A percentile compares a stretch with the other conserved stretches of the same genome.
phyloP scores from a whole-genome alignment of 2,113 vertebrate species.

The Solea solea region DNA sequence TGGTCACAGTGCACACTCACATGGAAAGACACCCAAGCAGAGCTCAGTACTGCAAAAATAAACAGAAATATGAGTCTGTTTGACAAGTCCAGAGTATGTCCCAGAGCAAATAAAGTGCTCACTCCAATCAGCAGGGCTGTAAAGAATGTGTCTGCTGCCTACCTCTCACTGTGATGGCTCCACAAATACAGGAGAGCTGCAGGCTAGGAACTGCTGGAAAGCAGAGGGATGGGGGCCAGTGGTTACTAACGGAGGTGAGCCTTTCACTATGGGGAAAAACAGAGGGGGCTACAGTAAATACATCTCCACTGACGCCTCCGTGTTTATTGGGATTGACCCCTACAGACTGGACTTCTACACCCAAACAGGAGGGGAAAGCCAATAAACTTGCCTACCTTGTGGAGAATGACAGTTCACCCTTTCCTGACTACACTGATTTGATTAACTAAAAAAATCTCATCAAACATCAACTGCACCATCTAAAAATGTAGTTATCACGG shows the following conservation, averaged over 20 bases:
- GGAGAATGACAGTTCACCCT: constrained; percentile 36
- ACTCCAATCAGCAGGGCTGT: constrained; percentile 62
- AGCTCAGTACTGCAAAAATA: constrained; percentile 53
- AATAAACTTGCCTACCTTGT: constrained; percentile 59
- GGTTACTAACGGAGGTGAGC: constrained; percentile 31
- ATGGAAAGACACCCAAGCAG: constrained; percentile 33
- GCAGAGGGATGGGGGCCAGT: constrained; percentile 32
- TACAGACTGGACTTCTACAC: constrained; percentile 39
- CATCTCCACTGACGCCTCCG: constrained; percentile 28
- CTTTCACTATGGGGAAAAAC: constrained; percentile 32
- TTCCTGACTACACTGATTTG: constrained; percentile 3
- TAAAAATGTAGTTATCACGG: constrained; percentile 11
- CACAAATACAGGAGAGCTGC: constrained; percentile 76
- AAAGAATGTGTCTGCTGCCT: constrained; percentile 65
- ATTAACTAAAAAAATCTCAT: constrained; percentile 21
- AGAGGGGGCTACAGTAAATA: constrained; percentile 54
- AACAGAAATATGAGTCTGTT: constrained; percentile 65
- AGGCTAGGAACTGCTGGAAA: constrained; percentile 54
- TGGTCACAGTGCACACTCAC: constrained; percentile 27
- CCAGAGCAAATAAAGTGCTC: constrained; percentile 70
- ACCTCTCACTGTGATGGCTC: constrained; percentile 71
- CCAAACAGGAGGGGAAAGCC: constrained; percentile 55
- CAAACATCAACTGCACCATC: constrained; percentile 11
- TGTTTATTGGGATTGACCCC: constrained; percentile 70
- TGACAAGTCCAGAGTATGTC: constrained; percentile 54